A percentile compares a stretch with the other conserved stretches of the same genome.
These are phyloP conservation scores for Eristalinus aeneus DNA, from an alignment of 2,888 invertebrate genomes.

Conservation along the genomic window DNA sequence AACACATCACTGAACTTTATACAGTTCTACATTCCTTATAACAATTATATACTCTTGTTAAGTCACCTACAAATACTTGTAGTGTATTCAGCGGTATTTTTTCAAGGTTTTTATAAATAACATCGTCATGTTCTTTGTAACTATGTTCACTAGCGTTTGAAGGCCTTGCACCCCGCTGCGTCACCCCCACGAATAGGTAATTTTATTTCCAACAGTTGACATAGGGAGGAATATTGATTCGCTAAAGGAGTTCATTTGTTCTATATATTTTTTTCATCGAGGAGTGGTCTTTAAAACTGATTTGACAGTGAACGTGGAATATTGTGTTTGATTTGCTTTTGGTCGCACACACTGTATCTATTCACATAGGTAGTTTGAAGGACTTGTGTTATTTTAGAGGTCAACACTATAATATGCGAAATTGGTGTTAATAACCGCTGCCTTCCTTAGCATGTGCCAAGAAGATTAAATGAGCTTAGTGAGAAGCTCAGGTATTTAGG, in stretches of 20 bases:
- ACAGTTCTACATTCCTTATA: not conserved
- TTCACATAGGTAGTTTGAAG: not conserved
- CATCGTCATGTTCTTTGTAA: conserved; percentile 1
- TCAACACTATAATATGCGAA: not conserved
- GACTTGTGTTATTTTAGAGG: conserved; percentile 2
- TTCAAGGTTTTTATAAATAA: conserved; percentile 36
- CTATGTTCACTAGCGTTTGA: not conserved
- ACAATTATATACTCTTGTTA: conserved; percentile 7
- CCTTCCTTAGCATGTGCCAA: not conserved
- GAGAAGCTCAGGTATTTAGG: not conserved
- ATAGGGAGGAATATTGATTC: conserved; percentile 15
- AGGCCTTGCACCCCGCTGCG: not conserved
- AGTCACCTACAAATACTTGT: conserved; percentile 15
- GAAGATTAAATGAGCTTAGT: conserved; percentile 3
- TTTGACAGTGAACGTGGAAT: not conserved
- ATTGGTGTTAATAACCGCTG: conserved; percentile 4
- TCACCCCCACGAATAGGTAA: not conserved
- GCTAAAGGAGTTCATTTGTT: not conserved
- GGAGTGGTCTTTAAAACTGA: not conserved
- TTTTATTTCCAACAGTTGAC: conserved; percentile 24
- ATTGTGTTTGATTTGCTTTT: not conserved
- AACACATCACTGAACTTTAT: not conserved
- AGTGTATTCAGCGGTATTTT: conserved; percentile 2
- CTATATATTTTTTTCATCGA: not conserved
- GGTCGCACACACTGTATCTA: not conserved